Evolutionary conservation across 2,797 vertebrate genomes (phyloP).

Genomic region (Sebastes aleutianus): DNA sequence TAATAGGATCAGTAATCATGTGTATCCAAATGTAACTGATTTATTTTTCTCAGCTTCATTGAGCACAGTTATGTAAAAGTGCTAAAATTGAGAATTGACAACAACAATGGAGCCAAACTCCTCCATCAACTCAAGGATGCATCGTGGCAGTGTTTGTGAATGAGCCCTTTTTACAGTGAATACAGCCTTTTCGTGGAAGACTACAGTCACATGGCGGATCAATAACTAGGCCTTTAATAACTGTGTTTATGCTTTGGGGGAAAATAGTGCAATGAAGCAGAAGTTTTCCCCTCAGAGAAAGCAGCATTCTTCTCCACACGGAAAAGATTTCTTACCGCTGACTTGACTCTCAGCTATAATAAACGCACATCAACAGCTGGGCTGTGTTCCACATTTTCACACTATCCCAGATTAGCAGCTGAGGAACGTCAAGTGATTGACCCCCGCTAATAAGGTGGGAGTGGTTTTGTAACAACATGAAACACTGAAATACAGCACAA

Average conservation of each 20-base stretch:
- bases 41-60: neutral
- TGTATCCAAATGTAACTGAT: slow-evolving; percentile 7
- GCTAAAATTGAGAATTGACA: neutral
- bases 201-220: slow-evolving; percentile 54
- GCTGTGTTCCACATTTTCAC: slow-evolving; percentile 38
- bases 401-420: slow-evolving; percentile 26
- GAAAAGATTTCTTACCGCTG: slow-evolving; percentile 8
- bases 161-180: slow-evolving; percentile 17
- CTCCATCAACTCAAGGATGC: neutral
- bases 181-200: slow-evolving; percentile 2
- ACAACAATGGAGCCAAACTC: neutral
- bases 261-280: slow-evolving; percentile 25
- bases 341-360: slow-evolving; percentile 25
- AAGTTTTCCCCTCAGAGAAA: slow-evolving; percentile 11
- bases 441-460: slow-evolving; percentile 28
- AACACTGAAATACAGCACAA: neutral
- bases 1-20: neutral
- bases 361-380: slow-evolving; percentile 33
- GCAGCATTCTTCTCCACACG: slow-evolving; percentile 22
- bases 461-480: slow-evolving; percentile 2
- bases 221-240: slow-evolving; percentile 48
- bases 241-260: slow-evolving; percentile 6
- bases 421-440: slow-evolving; percentile 35
- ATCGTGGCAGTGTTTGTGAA: neutral
- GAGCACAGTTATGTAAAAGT: neutral